Conservation (phyloP, 1,140 invertebrate genomes). For the Scaptodrosophila lebanonensis region DNA sequence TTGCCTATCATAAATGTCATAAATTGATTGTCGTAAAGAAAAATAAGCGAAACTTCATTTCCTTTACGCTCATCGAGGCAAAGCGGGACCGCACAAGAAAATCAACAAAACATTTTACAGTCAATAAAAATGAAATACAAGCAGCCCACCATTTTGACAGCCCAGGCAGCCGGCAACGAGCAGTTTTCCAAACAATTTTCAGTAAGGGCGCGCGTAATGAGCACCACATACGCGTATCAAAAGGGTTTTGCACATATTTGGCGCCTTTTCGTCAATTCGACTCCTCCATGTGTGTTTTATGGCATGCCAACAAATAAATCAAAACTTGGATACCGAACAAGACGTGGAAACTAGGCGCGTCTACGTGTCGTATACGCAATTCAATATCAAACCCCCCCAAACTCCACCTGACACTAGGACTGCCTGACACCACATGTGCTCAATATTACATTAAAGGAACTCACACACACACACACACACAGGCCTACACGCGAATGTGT, state of each 20-base stretch:
- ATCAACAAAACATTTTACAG: slow-evolving; percentile 51
- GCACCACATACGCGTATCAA: slow-evolving; percentile 32
- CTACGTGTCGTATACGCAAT: slow-evolving; percentile 55
- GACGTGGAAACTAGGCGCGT: slow-evolving; percentile 28
- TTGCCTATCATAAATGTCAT: slow-evolving; percentile 67
- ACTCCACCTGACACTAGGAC: too few species aligned
- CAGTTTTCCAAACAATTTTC: slow-evolving; percentile 13
- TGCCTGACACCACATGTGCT: too few species aligned
- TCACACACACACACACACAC: too few species aligned
- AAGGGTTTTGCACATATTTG: slow-evolving; percentile 6
- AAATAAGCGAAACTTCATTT: slow-evolving; percentile 41
- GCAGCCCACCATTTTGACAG: background rate
- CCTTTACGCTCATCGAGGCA: slow-evolving; percentile 24
- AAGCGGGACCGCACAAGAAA: background rate
- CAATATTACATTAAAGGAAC: too few species aligned
- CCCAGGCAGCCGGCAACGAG: slow-evolving; percentile 4
- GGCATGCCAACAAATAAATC: slow-evolving; percentile 19
- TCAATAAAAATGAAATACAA: slow-evolving; percentile 45
- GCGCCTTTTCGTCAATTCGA: too few species aligned
- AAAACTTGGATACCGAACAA: background rate
- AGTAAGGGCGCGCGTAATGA: slow-evolving; percentile 23
- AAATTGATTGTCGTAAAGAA: slow-evolving; percentile 55
- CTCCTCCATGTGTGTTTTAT: background rate
- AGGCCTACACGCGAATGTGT: too few species aligned
- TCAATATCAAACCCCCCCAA: too few species aligned